Conservation (phyloP, 2,888 invertebrate species). For the Tyria jacobaeae region DNA sequence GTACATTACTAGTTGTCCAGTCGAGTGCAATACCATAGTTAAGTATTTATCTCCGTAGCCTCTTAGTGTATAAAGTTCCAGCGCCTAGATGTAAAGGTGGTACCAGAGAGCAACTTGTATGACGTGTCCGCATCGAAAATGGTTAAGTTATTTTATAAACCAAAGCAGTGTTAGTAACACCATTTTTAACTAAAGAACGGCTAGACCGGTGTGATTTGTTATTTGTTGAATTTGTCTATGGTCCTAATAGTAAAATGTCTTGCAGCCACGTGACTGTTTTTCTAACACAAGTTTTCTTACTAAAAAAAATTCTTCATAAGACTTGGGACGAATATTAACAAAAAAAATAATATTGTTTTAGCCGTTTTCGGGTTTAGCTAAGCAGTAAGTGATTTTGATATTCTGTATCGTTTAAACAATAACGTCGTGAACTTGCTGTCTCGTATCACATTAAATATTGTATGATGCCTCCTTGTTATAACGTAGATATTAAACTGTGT, state of each 20-base stretch:
- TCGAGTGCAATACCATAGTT: constrained; percentile 85
- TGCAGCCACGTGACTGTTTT: too few relatives aligned
- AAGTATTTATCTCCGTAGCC: constrained; percentile 84
- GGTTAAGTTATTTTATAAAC: neutral
- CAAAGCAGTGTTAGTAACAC: too few relatives aligned
- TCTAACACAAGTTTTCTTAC: too few relatives aligned
- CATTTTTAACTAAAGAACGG: too few relatives aligned
- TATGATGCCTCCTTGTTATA: constrained; percentile 47
- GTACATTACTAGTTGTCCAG: constrained; percentile 75
- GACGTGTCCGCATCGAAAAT: neutral
- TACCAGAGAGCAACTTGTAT: constrained; percentile 12
- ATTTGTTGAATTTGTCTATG: too few relatives aligned
- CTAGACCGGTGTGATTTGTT: too few relatives aligned
- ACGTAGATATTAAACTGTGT: constrained; percentile 45
- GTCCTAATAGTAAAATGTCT: too few relatives aligned
- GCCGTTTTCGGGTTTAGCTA: too few relatives aligned
- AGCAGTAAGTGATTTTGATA: too few relatives aligned
- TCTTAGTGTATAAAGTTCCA: constrained; percentile 77
- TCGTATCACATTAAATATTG: constrained; percentile 39
- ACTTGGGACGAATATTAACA: too few relatives aligned
- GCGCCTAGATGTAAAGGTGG: constrained; percentile 33
- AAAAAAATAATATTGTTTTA: too few relatives aligned
- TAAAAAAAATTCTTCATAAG: too few relatives aligned
- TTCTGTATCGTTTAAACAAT: neutral
- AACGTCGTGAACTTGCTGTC: constrained; percentile 9